phyloP scores from a whole-genome alignment of 2,888 invertebrate species.

The Hirtodrosophila alboralis region DNA sequence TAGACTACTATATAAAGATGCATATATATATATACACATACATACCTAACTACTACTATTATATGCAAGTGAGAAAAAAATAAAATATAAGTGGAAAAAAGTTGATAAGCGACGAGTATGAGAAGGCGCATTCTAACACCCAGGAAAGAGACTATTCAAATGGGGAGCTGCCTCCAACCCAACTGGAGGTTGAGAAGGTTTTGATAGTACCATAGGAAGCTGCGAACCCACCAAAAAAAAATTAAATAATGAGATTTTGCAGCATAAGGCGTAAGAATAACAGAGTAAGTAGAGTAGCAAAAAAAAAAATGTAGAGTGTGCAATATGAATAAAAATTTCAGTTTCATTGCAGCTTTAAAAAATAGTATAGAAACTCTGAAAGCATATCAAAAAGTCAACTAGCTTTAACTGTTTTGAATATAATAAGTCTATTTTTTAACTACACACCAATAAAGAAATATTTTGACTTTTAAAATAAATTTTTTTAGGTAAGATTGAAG shows the following conservation, averaged over 20 bases:
- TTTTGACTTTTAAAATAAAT: too few relatives aligned
- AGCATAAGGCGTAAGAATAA: constrained; percentile 28
- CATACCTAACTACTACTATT: neutral
- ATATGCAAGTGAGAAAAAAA: constrained; percentile 34
- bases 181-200: constrained; percentile 3
- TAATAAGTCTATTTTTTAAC: neutral
- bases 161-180: constrained; percentile 12
- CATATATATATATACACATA: constrained; percentile 11
- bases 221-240: constrained; percentile 35
- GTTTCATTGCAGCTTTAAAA: constrained; percentile 34
- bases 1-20: constrained; percentile 19
- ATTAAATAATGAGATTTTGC: constrained; percentile 55
- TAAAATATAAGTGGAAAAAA: constrained; percentile 61
- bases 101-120: constrained; percentile 63
- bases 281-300: constrained; percentile 11
- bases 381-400: neutral
- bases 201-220: constrained; percentile 20
- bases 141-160: constrained; percentile 26
- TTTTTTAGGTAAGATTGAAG: too few relatives aligned
- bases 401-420: too few relatives aligned
- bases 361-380: neutral
- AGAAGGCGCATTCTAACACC: constrained; percentile 60
- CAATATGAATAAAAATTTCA: constrained; percentile 19
- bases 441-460: neutral
- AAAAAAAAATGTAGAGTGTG: neutral